Evolutionary conservation across 2,888 invertebrate genomes (phyloP).

Genomic region (Synanthedon tipuliformis): DNA sequence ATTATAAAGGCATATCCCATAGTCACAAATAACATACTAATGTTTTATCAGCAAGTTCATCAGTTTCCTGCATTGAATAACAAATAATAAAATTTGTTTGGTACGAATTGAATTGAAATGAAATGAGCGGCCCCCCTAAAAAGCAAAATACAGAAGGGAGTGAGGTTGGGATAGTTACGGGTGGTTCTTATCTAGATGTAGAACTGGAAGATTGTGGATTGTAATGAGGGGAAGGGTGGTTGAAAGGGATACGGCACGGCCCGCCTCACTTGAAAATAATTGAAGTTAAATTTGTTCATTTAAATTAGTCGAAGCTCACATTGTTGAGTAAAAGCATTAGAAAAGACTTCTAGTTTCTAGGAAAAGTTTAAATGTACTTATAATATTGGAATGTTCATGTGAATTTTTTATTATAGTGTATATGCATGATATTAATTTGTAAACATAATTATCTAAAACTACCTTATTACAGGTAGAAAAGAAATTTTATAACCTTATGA

Average conservation of each 20-base stretch:
- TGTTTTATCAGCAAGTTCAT: constrained; percentile 49
- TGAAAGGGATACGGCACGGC: constrained; percentile 60
- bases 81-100: constrained; percentile 59
- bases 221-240: constrained; percentile 61
- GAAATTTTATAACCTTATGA: too few relatives aligned
- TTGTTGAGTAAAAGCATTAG: not conserved
- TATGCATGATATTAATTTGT: too few relatives aligned
- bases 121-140: constrained; percentile 53
- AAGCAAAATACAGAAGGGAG: constrained; percentile 40
- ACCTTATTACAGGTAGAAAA: too few relatives aligned
- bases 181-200: constrained; percentile 62
- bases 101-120: constrained; percentile 60
- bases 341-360: too few relatives aligned
- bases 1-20: constrained; percentile 14
- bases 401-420: too few relatives aligned
- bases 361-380: too few relatives aligned
- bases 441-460: too few relatives aligned
- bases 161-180: constrained; percentile 51
- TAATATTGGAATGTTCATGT: too few relatives aligned
- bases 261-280: constrained; percentile 64
- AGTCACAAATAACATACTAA: constrained; percentile 31
- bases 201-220: constrained; percentile 58
- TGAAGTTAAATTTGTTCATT: constrained; percentile 68
- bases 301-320: constrained; percentile 28
- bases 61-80: constrained; percentile 39